Percentiles rank a stretch among this genome's conserved stretches.
These are phyloP conservation scores for Chrysolina americana DNA, from an alignment of 2,888 invertebrate genomes.

Conservation along the genomic window DNA sequence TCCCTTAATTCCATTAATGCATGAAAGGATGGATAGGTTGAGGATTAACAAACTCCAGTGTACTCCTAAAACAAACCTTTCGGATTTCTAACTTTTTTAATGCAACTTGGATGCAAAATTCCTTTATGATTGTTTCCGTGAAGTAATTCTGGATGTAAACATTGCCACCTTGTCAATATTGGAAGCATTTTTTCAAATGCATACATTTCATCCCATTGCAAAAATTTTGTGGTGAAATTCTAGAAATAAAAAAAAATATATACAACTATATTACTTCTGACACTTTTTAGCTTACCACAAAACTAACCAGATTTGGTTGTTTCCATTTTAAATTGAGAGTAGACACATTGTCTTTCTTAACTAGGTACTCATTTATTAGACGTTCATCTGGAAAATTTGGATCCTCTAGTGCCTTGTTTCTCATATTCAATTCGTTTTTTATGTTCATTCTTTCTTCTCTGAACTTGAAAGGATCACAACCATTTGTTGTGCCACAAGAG, in stretches of 20 bases:
- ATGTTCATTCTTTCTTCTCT: constrained; percentile 77
- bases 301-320: constrained; percentile 79
- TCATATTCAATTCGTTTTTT: constrained; percentile 79
- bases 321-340: constrained; percentile 75
- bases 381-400: constrained; percentile 80
- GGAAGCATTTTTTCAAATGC: constrained; percentile 85
- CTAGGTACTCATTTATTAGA: constrained; percentile 82
- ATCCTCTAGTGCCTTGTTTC: constrained; percentile 78
- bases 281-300: constrained; percentile 73
- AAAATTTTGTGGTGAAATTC: constrained; percentile 77
- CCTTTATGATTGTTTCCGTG: constrained; percentile 52
- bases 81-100: constrained; percentile 73
- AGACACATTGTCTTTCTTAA: constrained; percentile 72
- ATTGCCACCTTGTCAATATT: constrained; percentile 83
- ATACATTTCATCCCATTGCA: constrained; percentile 84
- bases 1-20: too few species aligned
- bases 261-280: background rate
- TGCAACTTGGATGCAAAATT: constrained; percentile 70
- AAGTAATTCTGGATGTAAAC: constrained; percentile 68
- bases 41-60: background rate
- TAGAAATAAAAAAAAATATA: constrained; percentile 62
- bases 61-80: constrained; percentile 62
- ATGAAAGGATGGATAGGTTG: too few species aligned
- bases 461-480: constrained; percentile 74
- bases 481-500: constrained; percentile 74